Evolutionary conservation across 1,140 invertebrate species (phyloP).

Genomic region (Nasonia vitripennis): DNA sequence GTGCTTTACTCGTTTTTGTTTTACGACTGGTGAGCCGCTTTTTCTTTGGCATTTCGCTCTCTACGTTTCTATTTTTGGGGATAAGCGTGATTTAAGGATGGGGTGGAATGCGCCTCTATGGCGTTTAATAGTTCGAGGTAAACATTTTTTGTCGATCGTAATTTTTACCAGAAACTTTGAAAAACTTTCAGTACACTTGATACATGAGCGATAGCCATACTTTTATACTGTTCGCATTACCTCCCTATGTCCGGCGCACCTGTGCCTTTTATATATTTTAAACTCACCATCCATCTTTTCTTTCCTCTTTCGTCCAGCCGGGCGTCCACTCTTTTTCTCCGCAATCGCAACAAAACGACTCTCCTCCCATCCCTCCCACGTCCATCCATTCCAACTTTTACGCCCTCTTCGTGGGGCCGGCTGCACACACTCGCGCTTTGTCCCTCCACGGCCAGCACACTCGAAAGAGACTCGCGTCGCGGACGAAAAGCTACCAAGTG

Average conservation of each 20-base stretch:
- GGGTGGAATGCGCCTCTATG: too few relatives aligned
- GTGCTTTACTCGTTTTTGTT: conserved; percentile 44
- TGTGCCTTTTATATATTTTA: conserved; percentile 24
- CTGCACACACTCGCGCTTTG: not conserved
- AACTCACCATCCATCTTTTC: conserved; percentile 1
- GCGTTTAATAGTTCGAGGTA: too few relatives aligned
- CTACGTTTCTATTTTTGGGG: too few relatives aligned
- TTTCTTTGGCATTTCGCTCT: not conserved
- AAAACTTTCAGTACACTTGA: too few relatives aligned
- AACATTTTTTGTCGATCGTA: too few relatives aligned
- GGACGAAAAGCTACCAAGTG: conserved; percentile 59
- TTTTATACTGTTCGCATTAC: not conserved
- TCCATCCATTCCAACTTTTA: conserved; percentile 21
- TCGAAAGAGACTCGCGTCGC: conserved; percentile 13
- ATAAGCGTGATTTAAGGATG: too few relatives aligned
- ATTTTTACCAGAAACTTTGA: too few relatives aligned
- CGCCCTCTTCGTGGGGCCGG: not conserved
- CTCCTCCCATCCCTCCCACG: not conserved
- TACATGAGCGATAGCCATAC: not conserved
- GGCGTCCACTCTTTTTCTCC: not conserved
- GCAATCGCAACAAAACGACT: conserved; percentile 1
- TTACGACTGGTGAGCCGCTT: conserved; percentile 18
- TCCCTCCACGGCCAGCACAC: not conserved
- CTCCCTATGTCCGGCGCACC: not conserved
- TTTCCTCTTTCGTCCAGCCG: not conserved